Evolutionary conservation across 2,888 invertebrate genomes (phyloP).

Genomic region (Cotesia congregata): DNA sequence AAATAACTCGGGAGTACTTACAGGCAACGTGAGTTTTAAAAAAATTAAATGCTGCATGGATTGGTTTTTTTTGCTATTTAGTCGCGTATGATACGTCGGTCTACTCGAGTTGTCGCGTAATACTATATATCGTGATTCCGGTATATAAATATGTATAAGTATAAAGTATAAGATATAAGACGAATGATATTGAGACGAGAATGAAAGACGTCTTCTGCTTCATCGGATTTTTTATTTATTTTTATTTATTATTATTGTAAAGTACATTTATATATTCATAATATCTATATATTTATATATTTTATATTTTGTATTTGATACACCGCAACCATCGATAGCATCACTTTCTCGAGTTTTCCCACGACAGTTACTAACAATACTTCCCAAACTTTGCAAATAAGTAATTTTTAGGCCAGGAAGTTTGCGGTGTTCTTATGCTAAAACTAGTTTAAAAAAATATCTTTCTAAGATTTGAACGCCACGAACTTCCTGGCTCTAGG

Average conservation of each 20-base stretch:
- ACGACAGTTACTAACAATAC: conserved; percentile 8
- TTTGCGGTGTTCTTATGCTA: too few relatives aligned
- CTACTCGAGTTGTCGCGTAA: conserved; percentile 20
- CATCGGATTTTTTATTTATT: conserved; percentile 7
- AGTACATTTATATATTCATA: conserved; percentile 13
- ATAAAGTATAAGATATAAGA: neutral
- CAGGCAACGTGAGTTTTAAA: neutral
- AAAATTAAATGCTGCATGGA: neutral
- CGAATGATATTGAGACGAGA: conserved; percentile 12
- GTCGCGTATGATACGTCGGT: neutral
- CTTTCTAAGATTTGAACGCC: too few relatives aligned
- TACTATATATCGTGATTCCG: conserved; percentile 33
- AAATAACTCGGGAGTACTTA: neutral
- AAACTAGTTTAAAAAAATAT: too few relatives aligned
- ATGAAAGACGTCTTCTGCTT: conserved; percentile 27
- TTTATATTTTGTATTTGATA: conserved; percentile 22
- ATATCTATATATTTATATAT: conserved; percentile 13
- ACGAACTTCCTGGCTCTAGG: too few relatives aligned
- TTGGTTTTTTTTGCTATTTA: neutral
- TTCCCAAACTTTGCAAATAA: too few relatives aligned
- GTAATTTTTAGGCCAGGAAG: too few relatives aligned
- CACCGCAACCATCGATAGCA: conserved; percentile 34
- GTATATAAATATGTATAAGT: neutral
- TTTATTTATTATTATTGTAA: conserved; percentile 7
- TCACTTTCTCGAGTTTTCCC: conserved; percentile 28